These are phyloP conservation scores for Papilio dardanus DNA, from an alignment of 1,140 invertebrate species.

Conservation along the genomic window DNA sequence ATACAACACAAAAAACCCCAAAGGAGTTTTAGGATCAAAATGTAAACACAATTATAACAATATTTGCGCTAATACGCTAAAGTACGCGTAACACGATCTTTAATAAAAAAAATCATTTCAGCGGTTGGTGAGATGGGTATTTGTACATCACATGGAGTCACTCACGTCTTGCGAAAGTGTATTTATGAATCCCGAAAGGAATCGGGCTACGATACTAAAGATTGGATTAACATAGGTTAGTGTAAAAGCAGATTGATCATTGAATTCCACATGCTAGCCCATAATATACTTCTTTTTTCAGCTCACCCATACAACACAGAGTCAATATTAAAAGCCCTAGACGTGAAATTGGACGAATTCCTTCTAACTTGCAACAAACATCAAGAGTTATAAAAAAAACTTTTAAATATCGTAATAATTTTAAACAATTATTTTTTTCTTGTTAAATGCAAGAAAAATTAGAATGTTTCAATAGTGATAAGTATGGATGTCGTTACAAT, in stretches of 20 bases:
- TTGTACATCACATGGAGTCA: slow-evolving; percentile 59
- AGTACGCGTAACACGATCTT: not conserved
- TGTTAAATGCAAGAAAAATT: no score
- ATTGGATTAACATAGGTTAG: slow-evolving; percentile 42
- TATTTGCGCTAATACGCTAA: not conserved
- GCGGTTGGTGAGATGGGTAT: slow-evolving; percentile 74
- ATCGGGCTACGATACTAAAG: slow-evolving; percentile 57
- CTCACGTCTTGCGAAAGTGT: slow-evolving; percentile 59
- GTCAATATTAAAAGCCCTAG: slow-evolving; percentile 62
- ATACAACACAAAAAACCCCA: slow-evolving; percentile 87
- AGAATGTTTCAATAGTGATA: no score
- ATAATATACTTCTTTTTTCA: slow-evolving; percentile 42
- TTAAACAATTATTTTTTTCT: no score
- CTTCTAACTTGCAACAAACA: slow-evolving; percentile 40
- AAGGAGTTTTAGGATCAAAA: slow-evolving; percentile 91
- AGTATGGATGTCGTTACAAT: not conserved
- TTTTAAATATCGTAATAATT: no score
- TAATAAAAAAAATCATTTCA: slow-evolving; percentile 44
- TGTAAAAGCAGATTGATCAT: not conserved
- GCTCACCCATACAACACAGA: slow-evolving; percentile 66
- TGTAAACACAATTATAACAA: slow-evolving; percentile 79
- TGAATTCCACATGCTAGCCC: not conserved
- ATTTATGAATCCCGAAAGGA: slow-evolving; percentile 68
- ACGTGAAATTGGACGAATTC: slow-evolving; percentile 63
- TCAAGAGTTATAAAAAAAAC: not conserved